Conservation (phyloP, 2,113 vertebrate species). For the Cyprinodon variegatus region DNA sequence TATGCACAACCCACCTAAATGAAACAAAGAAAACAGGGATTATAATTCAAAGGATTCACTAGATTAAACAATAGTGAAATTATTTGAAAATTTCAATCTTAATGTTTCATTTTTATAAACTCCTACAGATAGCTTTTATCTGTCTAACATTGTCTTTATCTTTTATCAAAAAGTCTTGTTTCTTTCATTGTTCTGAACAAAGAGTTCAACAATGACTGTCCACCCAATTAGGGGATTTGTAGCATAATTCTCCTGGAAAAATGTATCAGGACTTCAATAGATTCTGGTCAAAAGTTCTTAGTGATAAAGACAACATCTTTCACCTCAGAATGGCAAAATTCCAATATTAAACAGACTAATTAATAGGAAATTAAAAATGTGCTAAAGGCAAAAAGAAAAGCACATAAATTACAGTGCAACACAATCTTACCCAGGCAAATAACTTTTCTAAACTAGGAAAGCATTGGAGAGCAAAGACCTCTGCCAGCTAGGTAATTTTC, state of each 20-base stretch:
- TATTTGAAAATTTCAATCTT: not conserved
- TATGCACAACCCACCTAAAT: conserved; percentile 89
- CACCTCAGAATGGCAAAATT: too few species aligned
- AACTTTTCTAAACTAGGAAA: too few species aligned
- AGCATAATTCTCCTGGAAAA: not conserved
- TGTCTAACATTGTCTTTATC: not conserved
- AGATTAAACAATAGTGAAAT: not conserved
- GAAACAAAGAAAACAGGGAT: conserved; percentile 14
- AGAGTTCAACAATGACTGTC: not conserved
- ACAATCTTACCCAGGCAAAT: too few species aligned
- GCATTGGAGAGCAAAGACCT: too few species aligned
- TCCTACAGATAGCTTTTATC: not conserved
- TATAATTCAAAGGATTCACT: conserved; percentile 10
- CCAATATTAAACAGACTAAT: too few species aligned
- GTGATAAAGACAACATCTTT: too few species aligned
- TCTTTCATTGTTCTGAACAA: not conserved
- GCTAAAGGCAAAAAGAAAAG: too few species aligned
- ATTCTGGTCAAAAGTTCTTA: not conserved
- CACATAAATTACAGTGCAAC: too few species aligned
- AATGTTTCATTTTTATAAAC: not conserved
- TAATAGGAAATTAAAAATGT: too few species aligned
- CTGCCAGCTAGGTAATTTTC: too few species aligned
- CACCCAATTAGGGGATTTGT: not conserved
- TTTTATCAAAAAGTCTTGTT: not conserved
- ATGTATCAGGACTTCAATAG: not conserved